Evolutionary conservation across 2,888 invertebrate genomes (phyloP), one percentile per base, ranked within the genome.

Genomic region (Drosophila subquinaria): DNA sequence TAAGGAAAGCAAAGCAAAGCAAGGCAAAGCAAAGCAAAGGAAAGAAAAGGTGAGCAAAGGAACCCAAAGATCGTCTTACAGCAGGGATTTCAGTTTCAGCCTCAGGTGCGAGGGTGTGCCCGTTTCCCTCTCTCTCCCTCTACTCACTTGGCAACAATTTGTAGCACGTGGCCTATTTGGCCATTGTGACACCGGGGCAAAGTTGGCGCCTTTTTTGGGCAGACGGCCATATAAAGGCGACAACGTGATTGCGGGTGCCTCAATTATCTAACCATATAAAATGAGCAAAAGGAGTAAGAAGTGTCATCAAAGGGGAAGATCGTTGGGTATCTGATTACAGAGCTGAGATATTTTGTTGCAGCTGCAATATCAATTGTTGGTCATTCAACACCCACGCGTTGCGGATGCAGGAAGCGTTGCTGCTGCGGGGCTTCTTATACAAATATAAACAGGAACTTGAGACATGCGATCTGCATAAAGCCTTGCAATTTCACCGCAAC

Each of bases 161-260:
- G 76, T 78, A 89, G 91, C 89, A 91, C 89, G 89, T 89, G 89
- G 80, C 90, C 81, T 71, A 60, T 84, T 81, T 82, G 80, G 83
- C 76, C 81, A 77, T 81, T 81, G 77, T 81, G 76, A 73, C 47
- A 59, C 73, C 69, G 52, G 69, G 63, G 76, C 55, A 69, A 74
- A 80, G 85, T 91, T 90, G 89, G 89, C 90, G 91, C 89, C 87
- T 73, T 90, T 90, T 91, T 89, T 79, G 75, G 75, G 47, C 62
- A 69, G 67, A 65, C 51, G 50, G 47, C 80, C 69, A 76, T 76
- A 79, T 66, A 72, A 72, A 76, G 62, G 56, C 23, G 60, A 53
- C 40, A 23, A 47, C 52, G 55, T 73, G 68, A 72, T 69, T 73
- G 73, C 72, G 76, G 77, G 81, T 81, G 81, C 84, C 67, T 83